phyloP scores from a whole-genome alignment of 1,140 invertebrate species.

The Eufriesea mexicana region DNA sequence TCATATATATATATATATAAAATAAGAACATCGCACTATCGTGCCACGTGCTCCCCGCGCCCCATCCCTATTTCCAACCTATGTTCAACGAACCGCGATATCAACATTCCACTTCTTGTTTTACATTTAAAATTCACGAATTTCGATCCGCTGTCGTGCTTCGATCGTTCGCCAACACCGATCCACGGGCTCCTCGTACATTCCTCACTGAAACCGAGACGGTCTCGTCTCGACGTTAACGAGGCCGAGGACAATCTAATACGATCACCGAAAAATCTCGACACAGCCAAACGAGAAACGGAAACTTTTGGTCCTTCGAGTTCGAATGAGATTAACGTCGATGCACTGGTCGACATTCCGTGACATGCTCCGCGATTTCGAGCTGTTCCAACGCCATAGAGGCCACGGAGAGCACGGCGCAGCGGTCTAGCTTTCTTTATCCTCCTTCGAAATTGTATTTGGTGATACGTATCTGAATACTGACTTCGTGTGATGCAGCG shows the following conservation, averaged over 20 bases:
- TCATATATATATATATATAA: slow-evolving; percentile 36
- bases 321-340: slow-evolving; percentile 33
- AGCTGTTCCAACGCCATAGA: background rate
- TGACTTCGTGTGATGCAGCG: slow-evolving; percentile 74
- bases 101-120: background rate
- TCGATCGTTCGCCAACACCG: background rate
- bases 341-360: background rate
- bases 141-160: too few relatives aligned
- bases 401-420: slow-evolving; percentile 6
- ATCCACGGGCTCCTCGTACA: background rate
- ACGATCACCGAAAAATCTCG: background rate
- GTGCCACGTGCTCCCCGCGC: slow-evolving; percentile 27
- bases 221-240: background rate
- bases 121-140: background rate
- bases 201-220: too few relatives aligned
- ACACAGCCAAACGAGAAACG: slow-evolving; percentile 54
- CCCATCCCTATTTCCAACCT: background rate
- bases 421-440: background rate
- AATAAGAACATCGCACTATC: slow-evolving; percentile 39
- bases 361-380: background rate
- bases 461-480: slow-evolving; percentile 80
- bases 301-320: slow-evolving; percentile 62
- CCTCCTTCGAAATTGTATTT: slow-evolving; percentile 76
- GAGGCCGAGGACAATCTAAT: background rate
- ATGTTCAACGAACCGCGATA: too few relatives aligned